phyloP scores from a whole-genome alignment of 2,888 invertebrate genomes.

The Thysanoteuthis rhombus region DNA sequence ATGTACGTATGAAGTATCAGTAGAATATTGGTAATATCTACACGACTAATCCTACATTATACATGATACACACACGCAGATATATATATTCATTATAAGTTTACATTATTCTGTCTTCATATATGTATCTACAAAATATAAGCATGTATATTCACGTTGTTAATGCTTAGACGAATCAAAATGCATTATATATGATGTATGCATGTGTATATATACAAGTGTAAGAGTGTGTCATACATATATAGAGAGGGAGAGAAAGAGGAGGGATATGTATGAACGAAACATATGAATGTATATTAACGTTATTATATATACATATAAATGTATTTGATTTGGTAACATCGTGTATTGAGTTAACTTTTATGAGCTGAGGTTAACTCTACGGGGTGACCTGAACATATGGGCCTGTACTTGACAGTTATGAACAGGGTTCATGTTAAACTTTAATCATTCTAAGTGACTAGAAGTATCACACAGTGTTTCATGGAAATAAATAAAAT shows the following conservation, averaged over 20 bases:
- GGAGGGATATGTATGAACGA: too few species aligned
- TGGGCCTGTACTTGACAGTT: background rate
- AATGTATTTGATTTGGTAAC: background rate
- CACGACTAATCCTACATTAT: too few species aligned
- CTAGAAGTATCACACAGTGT: background rate
- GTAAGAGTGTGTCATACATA: too few species aligned
- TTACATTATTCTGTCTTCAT: background rate
- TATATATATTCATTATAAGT: background rate
- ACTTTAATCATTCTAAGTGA: background rate
- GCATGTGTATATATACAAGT: too few species aligned
- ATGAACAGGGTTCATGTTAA: background rate
- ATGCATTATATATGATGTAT: too few species aligned
- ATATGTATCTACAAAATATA: background rate
- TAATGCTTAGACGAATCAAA: too few species aligned
- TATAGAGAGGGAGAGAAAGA: too few species aligned
- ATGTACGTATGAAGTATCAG: background rate
- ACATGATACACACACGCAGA: background rate
- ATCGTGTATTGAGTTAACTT: background rate
- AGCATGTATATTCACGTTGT: background rate
- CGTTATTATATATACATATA: background rate
- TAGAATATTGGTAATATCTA: too few species aligned
- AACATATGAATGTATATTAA: background rate
- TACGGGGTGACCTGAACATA: background rate
- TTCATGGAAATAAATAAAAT: background rate
- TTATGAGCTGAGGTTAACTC: background rate